phyloP scores from a whole-genome alignment of 2,888 invertebrate species.

The Orchesella flavescens region DNA sequence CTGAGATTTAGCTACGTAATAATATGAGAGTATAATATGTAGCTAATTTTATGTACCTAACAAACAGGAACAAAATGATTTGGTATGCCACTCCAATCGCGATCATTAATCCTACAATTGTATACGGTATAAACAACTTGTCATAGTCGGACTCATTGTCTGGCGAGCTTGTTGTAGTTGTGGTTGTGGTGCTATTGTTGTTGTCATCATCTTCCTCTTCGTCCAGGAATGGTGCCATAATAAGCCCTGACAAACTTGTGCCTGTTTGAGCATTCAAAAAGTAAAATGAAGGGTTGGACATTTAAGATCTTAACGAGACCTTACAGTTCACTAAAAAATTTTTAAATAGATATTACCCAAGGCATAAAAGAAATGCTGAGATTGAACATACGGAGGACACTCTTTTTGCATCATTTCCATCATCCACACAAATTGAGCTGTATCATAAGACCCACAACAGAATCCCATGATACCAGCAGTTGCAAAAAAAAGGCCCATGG shows the following conservation, averaged over 20 bases:
- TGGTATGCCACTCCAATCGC: background rate
- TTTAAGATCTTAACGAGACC: too few species aligned
- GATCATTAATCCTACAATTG: slow-evolving; percentile 36
- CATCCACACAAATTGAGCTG: slow-evolving; percentile 67
- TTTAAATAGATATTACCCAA: slow-evolving; percentile 3
- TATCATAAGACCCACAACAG: slow-evolving; percentile 59
- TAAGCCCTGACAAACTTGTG: slow-evolving; percentile 24
- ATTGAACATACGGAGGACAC: slow-evolving; percentile 63
- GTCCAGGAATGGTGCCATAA: slow-evolving; percentile 55
- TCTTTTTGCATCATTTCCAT: slow-evolving; percentile 67
- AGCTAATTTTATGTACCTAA: too few species aligned
- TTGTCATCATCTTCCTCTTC: slow-evolving; percentile 19
- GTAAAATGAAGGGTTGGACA: too few species aligned
- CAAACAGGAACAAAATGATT: slow-evolving; percentile 53
- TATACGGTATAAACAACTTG: slow-evolving; percentile 53
- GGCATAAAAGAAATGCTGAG: slow-evolving; percentile 64
- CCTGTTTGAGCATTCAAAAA: background rate
- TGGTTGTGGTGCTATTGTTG: background rate
- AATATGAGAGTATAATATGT: too few species aligned
- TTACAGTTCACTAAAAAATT: too few species aligned
- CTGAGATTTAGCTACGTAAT: too few species aligned
- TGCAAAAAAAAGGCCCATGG: slow-evolving; percentile 58
- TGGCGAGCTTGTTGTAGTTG: background rate
- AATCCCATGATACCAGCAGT: slow-evolving; percentile 59
- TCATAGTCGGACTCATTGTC: background rate